A percentile compares a stretch with the other conserved stretches of the same genome.
These are phyloP conservation scores for Dolichotis patagonum DNA, from an alignment of 2,113 vertebrate species.

Conservation along the genomic window DNA sequence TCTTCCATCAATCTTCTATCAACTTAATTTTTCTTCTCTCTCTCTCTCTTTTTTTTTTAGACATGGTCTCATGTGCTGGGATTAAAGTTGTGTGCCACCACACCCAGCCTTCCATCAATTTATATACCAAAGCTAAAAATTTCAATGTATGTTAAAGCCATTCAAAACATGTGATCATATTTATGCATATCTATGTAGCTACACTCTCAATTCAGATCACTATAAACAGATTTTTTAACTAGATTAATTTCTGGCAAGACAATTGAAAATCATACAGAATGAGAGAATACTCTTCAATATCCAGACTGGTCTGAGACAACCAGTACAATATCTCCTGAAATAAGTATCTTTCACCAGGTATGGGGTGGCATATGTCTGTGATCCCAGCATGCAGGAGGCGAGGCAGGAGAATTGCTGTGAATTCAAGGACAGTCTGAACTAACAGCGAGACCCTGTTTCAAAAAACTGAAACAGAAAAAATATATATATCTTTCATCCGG, in stretches of 20 bases:
- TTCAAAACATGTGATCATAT: not conserved
- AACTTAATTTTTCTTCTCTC: not conserved
- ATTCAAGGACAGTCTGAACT: not conserved
- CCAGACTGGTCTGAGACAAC: not conserved
- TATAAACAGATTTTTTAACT: conserved; percentile 11
- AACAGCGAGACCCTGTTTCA: not conserved
- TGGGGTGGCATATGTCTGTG: too few species aligned
- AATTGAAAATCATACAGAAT: not conserved
- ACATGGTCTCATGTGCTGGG: too few species aligned
- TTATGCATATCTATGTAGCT: not conserved
- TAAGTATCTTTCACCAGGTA: not conserved
- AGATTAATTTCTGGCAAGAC: not conserved
- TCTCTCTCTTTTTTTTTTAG: too few species aligned
- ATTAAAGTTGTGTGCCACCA: too few species aligned
- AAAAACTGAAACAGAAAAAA: not conserved
- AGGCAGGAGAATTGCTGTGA: not conserved
- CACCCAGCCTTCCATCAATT: not conserved
- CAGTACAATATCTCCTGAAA: not conserved
- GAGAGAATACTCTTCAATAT: not conserved
- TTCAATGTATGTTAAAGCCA: not conserved
- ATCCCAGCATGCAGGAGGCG: too few species aligned
- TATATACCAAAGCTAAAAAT: not conserved
- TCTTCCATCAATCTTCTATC: not conserved
- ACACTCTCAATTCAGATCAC: not conserved
- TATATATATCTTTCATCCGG: not conserved